Base-by-base conservation (phyloP, 1,140 invertebrate genomes). In the Pogonus chalceus region DNA sequence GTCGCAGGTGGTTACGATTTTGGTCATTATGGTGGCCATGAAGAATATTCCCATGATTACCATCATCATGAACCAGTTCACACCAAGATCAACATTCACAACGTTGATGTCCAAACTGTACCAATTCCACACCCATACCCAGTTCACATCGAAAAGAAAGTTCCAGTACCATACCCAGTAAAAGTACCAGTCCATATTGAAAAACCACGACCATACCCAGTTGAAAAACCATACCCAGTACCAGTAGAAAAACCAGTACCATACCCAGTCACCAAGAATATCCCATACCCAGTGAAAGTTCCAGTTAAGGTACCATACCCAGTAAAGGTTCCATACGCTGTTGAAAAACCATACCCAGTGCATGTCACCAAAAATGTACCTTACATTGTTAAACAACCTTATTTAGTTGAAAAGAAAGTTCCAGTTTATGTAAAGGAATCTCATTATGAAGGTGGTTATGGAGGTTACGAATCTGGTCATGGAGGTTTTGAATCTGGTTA, bases 221-320 rank as follows among this genome's bases (percentile, higher is more conserved):
- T 59, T 58, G 1, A 54, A 53, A 49, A 54, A 52, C 68, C 68
- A 12, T 69, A 69, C 56, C 61, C 66, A n/a, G 65, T 65, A n/a
- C 53, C 56, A n/a, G 65, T 70, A 0, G 64, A 68, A 52, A 69
- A 63, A 51, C 56, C 58, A 2, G 66, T 69, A 7, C 69, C 69
- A 9, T 54, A 55, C 53, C 56, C 56, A 26, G 59, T 61, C 14
- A 55, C 59, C 20, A 61, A 58, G 52, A 58, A 58, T 4, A 57
- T 64, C 7, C 64, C 62, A 1, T 61, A 62, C 52, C 54, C 62
- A 10, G 64, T 66, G 0, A 58, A 60, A 46, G 60, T 62, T 2
- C 56, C 61, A 12, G 24, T 51, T 52, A 69, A 72, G 3, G 66
- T 71, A 2, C 74, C 73, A 0, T 72, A 73, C 35, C 72, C 73